Evolutionary conservation across 2,797 vertebrate species (phyloP).

Genomic region (Sphenopsis melanotis): DNA sequence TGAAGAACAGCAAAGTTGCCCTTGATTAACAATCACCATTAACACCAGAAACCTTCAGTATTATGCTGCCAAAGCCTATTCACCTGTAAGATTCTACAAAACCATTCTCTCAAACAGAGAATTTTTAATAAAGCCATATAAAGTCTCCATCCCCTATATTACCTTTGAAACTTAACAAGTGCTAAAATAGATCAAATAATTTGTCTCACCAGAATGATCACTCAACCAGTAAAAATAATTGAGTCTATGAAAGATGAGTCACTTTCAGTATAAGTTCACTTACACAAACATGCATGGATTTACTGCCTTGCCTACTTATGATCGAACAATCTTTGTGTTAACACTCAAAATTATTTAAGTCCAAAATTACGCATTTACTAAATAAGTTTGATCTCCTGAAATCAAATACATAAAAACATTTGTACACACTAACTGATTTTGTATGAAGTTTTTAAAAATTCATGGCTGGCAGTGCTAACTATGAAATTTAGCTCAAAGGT

Average conservation of each 20-base stretch:
- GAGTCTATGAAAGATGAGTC: neutral
- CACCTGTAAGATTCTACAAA: neutral
- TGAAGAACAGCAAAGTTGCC: neutral
- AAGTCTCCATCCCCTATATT: neutral
- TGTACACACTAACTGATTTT: neutral
- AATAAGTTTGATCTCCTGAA: neutral
- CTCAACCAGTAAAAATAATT: neutral
- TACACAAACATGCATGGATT: neutral
- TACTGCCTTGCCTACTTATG: neutral
- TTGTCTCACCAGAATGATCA: neutral
- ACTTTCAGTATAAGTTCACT: neutral
- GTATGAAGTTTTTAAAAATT: neutral
- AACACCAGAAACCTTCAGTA: neutral
- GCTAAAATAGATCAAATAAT: neutral
- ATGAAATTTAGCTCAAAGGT: neutral
- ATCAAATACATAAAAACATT: neutral
- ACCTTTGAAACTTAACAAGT: neutral
- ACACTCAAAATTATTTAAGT: neutral
- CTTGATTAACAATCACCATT: neutral
- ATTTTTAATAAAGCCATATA: neutral
- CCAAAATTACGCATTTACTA: neutral
- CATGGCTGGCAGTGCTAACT: neutral
- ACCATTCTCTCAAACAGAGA: neutral
- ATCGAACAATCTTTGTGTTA: neutral
- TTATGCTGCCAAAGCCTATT: neutral